Evolutionary conservation across 2,797 vertebrate species (phyloP).

Genomic region (Gambelia wislizenii): DNA sequence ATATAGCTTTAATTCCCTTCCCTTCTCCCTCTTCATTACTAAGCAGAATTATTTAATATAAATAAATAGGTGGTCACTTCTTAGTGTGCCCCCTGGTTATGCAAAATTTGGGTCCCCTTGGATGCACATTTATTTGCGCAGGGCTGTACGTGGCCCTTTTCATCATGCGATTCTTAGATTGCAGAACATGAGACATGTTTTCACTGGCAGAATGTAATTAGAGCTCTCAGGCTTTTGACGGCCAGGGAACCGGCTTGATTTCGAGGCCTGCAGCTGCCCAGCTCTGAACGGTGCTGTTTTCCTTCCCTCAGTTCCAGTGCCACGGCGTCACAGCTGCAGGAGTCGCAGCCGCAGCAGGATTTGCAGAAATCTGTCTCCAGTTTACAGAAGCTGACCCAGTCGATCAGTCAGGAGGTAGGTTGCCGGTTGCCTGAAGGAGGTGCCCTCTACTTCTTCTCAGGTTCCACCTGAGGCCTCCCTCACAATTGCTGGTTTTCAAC

Average conservation of each 20-base stretch:
- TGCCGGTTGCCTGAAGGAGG: too few relatives aligned
- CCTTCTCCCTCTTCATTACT: too few relatives aligned
- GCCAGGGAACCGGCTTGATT: not conserved
- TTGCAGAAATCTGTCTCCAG: slow-evolving; percentile 99
- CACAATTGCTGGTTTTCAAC: too few relatives aligned
- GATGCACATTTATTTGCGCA: not conserved
- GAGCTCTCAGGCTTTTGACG: not conserved
- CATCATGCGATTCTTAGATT: not conserved
- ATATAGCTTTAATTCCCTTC: too few relatives aligned
- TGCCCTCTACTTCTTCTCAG: not conserved
- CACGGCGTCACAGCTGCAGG: slow-evolving; percentile 95
- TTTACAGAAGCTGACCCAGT: slow-evolving; percentile 96
- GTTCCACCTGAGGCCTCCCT: too few relatives aligned
- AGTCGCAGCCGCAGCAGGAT: slow-evolving; percentile 97
- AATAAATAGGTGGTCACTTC: not conserved
- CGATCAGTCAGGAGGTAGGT: slow-evolving; percentile 93
- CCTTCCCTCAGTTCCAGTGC: slow-evolving; percentile 89
- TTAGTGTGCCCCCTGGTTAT: not conserved
- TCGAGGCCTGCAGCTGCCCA: not conserved
- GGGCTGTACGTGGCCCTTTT: not conserved
- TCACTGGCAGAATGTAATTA: not conserved
- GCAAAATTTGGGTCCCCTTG: not conserved
- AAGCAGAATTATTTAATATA: too few relatives aligned
- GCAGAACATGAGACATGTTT: not conserved
- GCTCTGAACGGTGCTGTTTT: slow-evolving; percentile 26